These are phyloP conservation scores for Volucella bombylans DNA, from an alignment of 2,888 invertebrate genomes.

Conservation along the genomic window DNA sequence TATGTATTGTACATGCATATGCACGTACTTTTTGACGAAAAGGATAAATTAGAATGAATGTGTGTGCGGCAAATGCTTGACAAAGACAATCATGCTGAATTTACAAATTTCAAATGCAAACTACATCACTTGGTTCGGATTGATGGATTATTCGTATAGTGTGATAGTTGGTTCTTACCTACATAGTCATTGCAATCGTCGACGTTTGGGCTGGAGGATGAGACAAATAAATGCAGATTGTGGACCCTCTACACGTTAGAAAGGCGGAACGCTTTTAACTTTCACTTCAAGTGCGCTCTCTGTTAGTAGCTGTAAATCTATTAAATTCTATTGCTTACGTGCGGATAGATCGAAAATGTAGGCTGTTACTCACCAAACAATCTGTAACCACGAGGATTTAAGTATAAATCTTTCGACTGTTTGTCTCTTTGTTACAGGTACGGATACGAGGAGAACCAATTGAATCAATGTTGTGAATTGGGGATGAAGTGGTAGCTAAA, in stretches of 20 bases:
- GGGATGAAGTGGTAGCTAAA: too few species aligned
- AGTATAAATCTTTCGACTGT: too few species aligned
- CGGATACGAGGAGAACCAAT: too few species aligned
- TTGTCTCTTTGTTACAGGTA: too few species aligned
- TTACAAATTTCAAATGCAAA: conserved; percentile 35
- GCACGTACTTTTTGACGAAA: conserved; percentile 24
- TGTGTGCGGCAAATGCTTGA: conserved; percentile 39
- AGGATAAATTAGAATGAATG: conserved; percentile 57
- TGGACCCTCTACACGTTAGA: conserved; percentile 22
- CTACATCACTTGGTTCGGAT: conserved; percentile 41
- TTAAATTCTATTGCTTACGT: too few species aligned
- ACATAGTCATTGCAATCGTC: too few species aligned
- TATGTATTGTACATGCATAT: conserved; percentile 4
- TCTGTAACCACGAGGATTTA: too few species aligned
- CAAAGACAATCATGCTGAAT: conserved; percentile 67
- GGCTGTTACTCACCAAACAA: too few species aligned
- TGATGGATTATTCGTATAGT: conserved; percentile 50
- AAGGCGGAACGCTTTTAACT: neutral
- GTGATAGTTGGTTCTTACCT: too few species aligned
- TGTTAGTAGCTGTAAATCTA: neutral
- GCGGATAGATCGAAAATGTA: too few species aligned
- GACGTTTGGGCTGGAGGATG: neutral
- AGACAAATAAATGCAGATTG: conserved; percentile 39
- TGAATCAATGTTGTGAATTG: too few species aligned
- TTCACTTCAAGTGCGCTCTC: neutral